These are phyloP conservation scores for Berghia stephanieae DNA, from an alignment of 1,140 invertebrate species.

Conservation along the genomic window DNA sequence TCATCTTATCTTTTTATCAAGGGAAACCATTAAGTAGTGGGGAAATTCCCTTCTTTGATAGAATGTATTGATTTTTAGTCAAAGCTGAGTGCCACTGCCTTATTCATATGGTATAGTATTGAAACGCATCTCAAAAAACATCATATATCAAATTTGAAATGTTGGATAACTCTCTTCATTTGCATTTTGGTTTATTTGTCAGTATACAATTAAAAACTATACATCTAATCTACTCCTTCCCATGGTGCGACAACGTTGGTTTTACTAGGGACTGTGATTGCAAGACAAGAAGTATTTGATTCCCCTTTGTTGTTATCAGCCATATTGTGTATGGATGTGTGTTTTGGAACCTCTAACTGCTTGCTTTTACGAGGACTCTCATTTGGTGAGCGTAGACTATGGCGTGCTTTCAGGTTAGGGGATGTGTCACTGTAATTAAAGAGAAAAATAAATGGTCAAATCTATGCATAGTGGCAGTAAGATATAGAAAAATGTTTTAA, in stretches of 20 bases:
- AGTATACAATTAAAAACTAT: too few relatives aligned
- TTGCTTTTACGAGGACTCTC: constrained; percentile 47
- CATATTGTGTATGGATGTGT: constrained; percentile 37
- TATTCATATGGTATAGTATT: too few relatives aligned
- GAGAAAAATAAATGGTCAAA: not conserved
- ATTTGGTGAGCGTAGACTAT: constrained; percentile 32
- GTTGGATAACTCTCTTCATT: not conserved
- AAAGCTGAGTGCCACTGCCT: too few relatives aligned
- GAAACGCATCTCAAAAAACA: too few relatives aligned
- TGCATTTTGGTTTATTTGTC: too few relatives aligned
- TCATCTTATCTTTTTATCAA: too few relatives aligned
- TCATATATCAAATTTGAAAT: not conserved
- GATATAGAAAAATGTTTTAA: not conserved
- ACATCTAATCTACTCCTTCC: constrained; percentile 44
- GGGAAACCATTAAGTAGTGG: too few relatives aligned
- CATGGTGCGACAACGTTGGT: constrained; percentile 56
- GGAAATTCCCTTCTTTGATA: too few relatives aligned
- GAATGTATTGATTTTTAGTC: too few relatives aligned
- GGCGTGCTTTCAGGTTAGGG: constrained; percentile 37
- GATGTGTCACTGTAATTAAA: constrained; percentile 41
- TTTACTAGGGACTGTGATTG: constrained; percentile 53
- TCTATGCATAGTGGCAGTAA: not conserved
- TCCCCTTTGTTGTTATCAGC: constrained; percentile 38
- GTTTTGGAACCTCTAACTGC: constrained; percentile 53
- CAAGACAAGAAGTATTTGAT: constrained; percentile 40